Percentiles rank a stretch among this genome's conserved stretches.
Evolutionary conservation across 2,888 invertebrate species (phyloP).

Genomic region (Diarsia brunnea): DNA sequence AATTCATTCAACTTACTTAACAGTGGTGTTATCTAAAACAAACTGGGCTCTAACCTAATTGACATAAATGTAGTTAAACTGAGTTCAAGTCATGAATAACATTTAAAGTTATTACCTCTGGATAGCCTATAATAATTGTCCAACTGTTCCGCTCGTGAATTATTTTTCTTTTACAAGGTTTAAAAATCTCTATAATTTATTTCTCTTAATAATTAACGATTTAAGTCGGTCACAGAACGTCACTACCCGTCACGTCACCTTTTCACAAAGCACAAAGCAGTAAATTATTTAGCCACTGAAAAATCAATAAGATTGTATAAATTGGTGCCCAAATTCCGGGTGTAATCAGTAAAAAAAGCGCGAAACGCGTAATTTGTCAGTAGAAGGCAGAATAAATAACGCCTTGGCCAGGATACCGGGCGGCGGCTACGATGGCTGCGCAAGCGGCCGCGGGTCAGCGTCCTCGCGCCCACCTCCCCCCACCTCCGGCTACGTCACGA

Average conservation of each 20-base stretch:
- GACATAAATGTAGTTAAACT: constrained; percentile 62
- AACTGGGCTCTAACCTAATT: constrained; percentile 65
- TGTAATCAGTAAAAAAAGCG: constrained; percentile 54
- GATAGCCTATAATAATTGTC: constrained; percentile 18
- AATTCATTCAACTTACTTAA: constrained; percentile 63
- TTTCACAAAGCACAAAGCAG: not conserved
- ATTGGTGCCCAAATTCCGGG: not conserved
- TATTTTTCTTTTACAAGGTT: not conserved
- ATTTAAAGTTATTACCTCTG: constrained; percentile 40
- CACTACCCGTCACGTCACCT: too few species aligned
- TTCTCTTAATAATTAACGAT: too few species aligned
- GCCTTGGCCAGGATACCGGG: constrained; percentile 71
- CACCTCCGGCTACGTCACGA: constrained; percentile 78
- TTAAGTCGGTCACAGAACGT: too few species aligned
- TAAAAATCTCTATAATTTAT: too few species aligned
- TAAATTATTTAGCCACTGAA: not conserved
- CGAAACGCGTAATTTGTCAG: constrained; percentile 67
- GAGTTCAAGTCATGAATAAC: constrained; percentile 52
- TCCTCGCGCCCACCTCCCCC: constrained; percentile 69
- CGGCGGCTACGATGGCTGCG: constrained; percentile 66
- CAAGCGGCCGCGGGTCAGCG: constrained; percentile 79
- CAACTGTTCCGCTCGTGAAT: constrained; percentile 14
- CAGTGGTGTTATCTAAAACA: constrained; percentile 63
- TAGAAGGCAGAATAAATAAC: constrained; percentile 76
- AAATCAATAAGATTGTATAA: not conserved